Evolutionary conservation across 1,140 invertebrate genomes (phyloP).

Genomic region (Bombus huntii): DNA sequence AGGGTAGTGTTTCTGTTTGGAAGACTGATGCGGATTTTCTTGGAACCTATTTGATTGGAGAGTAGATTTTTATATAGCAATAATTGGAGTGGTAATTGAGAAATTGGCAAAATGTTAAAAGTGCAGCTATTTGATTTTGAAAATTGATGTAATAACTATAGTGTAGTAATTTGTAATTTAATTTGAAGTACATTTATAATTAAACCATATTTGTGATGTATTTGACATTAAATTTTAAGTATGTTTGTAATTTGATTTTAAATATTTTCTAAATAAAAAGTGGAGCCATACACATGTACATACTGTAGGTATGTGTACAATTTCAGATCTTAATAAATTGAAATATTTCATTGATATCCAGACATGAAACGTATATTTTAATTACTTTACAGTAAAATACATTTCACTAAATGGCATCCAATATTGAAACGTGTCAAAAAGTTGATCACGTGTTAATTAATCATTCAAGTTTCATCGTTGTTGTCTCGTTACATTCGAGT

Average conservation of each 20-base stretch:
- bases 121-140: not conserved
- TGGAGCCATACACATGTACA: no score
- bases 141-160: not conserved
- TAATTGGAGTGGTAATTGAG: no score
- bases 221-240: not conserved
- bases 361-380: not conserved
- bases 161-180: no score
- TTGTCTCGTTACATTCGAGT: not conserved
- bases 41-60: no score
- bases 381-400: not conserved
- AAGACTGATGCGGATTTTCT: no score
- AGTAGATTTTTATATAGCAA: no score
- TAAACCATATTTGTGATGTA: not conserved
- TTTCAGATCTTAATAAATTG: not conserved
- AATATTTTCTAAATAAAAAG: not conserved
- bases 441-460: slow-evolving; percentile 1
- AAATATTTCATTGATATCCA: not conserved
- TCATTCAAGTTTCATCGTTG: not conserved
- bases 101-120: not conserved
- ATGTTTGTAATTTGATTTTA: not conserved
- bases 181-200: not conserved
- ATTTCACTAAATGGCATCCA: not conserved
- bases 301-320: not conserved
- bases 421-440: not conserved
- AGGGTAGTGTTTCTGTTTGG: no score